Evolutionary conservation across 1,140 invertebrate genomes (phyloP).

Genomic region (Drosophila quadrilineata): DNA sequence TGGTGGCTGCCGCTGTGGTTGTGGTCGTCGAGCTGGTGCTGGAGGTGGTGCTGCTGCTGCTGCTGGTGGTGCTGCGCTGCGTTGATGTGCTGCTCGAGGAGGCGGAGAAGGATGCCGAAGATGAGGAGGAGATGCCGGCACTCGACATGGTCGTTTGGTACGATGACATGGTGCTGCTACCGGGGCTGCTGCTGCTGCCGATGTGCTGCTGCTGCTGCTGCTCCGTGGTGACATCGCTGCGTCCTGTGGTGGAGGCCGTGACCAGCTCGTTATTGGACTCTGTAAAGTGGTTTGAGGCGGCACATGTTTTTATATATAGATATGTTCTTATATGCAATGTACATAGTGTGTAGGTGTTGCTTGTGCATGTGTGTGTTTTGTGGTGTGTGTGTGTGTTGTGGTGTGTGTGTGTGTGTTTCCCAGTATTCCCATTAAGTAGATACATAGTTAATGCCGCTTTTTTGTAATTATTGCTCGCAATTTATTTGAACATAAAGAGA

Average conservation of each 20-base stretch:
- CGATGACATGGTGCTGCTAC: constrained; percentile 45
- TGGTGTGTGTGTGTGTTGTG: constrained; percentile 9
- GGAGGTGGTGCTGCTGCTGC: constrained; percentile 38
- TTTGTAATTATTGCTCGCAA: constrained; percentile 54
- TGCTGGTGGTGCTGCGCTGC: constrained; percentile 50
- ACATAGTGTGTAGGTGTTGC: constrained; percentile 1
- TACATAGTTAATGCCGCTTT: constrained; percentile 4
- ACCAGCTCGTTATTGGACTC: constrained; percentile 70
- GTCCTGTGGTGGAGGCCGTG: constrained; percentile 67
- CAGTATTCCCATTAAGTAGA: constrained; percentile 38
- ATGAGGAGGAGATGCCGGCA: constrained; percentile 30
- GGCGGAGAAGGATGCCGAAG: constrained; percentile 17
- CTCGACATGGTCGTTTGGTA: constrained; percentile 58
- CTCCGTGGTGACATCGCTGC: constrained; percentile 66
- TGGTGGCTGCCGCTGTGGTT: constrained; percentile 52
- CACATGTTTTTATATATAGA: constrained; percentile 48
- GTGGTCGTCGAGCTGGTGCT: constrained; percentile 44
- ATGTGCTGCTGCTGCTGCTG: constrained; percentile 29
- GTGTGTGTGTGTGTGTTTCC: constrained; percentile 21
- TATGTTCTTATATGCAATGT: background rate
- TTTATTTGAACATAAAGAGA: constrained; percentile 66
- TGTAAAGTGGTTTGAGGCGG: constrained; percentile 54
- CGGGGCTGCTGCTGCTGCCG: constrained; percentile 33
- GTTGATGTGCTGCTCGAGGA: constrained; percentile 52
- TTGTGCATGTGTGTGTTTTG: constrained; percentile 11